These are phyloP conservation scores for Drosophila simulans DNA, from an alignment of 1,140 invertebrate species.

Conservation along the genomic window DNA sequence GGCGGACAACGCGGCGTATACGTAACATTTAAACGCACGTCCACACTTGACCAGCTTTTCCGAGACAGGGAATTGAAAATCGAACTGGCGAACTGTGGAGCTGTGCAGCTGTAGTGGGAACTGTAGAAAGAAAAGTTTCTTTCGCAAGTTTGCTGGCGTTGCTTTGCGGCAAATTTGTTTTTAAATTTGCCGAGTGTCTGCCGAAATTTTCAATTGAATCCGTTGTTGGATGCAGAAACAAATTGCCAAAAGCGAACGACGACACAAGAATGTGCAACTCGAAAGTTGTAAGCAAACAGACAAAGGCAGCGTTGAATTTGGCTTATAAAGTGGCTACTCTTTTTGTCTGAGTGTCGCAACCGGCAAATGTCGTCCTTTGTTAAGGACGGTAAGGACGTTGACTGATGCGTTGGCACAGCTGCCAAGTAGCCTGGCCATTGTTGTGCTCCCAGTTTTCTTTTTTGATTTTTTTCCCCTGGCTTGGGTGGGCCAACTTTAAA, in stretches of 20 bases:
- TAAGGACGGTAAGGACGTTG: constrained; percentile 72
- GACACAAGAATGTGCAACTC: constrained; percentile 25
- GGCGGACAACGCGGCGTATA: constrained; percentile 65
- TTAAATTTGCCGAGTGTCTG: constrained; percentile 77
- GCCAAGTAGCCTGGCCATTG: constrained; percentile 66
- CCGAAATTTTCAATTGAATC: constrained; percentile 68
- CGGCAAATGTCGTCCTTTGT: constrained; percentile 73
- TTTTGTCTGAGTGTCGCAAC: constrained; percentile 37
- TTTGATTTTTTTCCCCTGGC: neutral
- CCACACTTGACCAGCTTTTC: constrained; percentile 68
- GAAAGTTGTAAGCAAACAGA: constrained; percentile 68
- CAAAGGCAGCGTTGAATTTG: constrained; percentile 71
- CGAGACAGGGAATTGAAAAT: constrained; percentile 50
- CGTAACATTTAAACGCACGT: constrained; percentile 79
- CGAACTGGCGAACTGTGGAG: constrained; percentile 45
- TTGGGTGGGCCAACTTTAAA: constrained; percentile 51
- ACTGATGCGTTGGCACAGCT: constrained; percentile 80
- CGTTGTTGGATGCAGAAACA: constrained; percentile 75
- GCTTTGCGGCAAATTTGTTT: constrained; percentile 79
- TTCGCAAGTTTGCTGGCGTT: constrained; percentile 55
- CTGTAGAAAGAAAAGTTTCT: constrained; percentile 38
- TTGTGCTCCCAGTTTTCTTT: constrained; percentile 16
- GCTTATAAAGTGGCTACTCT: constrained; percentile 70
- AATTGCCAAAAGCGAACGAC: constrained; percentile 64
- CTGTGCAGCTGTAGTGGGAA: neutral